Evolutionary conservation across 2,888 invertebrate genomes (phyloP).

Genomic region (Automeris io): DNA sequence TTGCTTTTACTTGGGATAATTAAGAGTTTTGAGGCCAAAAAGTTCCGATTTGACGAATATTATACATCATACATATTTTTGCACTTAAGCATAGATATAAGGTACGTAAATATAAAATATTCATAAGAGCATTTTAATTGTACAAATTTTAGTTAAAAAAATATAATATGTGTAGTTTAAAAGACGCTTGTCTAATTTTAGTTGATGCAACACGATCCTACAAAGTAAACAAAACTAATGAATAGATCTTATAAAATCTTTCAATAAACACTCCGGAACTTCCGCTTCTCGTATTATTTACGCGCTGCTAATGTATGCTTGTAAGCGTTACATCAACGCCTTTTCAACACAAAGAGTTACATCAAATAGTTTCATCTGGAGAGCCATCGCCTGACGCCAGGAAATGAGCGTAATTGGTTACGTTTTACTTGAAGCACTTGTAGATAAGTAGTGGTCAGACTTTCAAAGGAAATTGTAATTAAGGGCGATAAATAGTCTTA

Average conservation of each 20-base stretch:
- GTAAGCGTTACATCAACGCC: slow-evolving; percentile 15
- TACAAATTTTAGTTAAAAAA: too few species aligned
- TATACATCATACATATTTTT: too few species aligned
- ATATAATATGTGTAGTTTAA: too few species aligned
- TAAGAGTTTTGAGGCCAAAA: too few species aligned
- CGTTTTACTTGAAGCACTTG: slow-evolving; percentile 3
- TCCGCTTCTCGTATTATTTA: slow-evolving; percentile 8
- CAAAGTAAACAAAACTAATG: not conserved
- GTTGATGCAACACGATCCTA: not conserved
- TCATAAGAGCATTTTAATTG: too few species aligned
- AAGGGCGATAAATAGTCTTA: not conserved
- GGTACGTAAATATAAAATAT: too few species aligned
- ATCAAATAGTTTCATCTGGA: slow-evolving; percentile 18
- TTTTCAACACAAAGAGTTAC: slow-evolving; percentile 15
- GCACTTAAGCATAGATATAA: too few species aligned
- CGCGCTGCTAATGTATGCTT: slow-evolving; percentile 11
- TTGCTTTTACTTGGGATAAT: too few species aligned
- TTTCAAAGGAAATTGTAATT: not conserved
- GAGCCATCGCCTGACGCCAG: slow-evolving; percentile 11
- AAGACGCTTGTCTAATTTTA: not conserved
- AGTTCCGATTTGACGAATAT: too few species aligned
- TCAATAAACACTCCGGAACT: not conserved
- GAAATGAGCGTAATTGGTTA: slow-evolving; percentile 13
- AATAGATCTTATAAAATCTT: not conserved
- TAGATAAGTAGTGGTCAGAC: not conserved